Evolutionary conservation across 2,888 invertebrate species (phyloP).

Genomic region (Philonicus albiceps): DNA sequence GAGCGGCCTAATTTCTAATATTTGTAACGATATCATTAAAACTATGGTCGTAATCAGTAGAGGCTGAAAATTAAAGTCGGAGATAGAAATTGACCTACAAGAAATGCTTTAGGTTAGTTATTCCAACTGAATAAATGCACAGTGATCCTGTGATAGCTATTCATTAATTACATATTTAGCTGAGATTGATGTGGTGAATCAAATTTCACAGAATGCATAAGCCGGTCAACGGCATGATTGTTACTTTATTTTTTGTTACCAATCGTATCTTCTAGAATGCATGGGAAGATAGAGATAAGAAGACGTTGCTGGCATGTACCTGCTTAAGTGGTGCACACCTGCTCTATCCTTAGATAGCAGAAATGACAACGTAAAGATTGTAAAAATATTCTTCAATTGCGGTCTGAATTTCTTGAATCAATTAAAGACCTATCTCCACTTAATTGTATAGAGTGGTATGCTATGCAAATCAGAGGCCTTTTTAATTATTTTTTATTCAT

Average conservation of each 20-base stretch:
- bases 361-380: not conserved
- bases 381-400: not conserved
- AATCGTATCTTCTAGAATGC: not conserved
- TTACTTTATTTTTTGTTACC: not conserved
- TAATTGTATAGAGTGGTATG: not conserved
- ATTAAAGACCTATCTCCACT: not conserved
- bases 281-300: not conserved
- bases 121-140: not conserved
- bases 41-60: not conserved
- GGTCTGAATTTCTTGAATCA: not conserved
- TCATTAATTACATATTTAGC: not conserved
- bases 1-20: too few relatives aligned
- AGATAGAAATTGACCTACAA: not conserved
- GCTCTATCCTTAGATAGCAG: not conserved
- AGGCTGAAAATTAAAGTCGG: too few relatives aligned
- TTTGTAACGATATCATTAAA: too few relatives aligned
- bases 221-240: not conserved
- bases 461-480: not conserved
- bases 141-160: not conserved
- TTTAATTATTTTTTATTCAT: not conserved
- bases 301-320: not conserved
- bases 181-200: not conserved
- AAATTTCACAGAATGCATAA: not conserved
- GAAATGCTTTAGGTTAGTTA: not conserved
- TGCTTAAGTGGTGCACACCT: not conserved